These are phyloP conservation scores for Mamestra configurata DNA, from an alignment of 1,140 invertebrate genomes.

Conservation along the genomic window DNA sequence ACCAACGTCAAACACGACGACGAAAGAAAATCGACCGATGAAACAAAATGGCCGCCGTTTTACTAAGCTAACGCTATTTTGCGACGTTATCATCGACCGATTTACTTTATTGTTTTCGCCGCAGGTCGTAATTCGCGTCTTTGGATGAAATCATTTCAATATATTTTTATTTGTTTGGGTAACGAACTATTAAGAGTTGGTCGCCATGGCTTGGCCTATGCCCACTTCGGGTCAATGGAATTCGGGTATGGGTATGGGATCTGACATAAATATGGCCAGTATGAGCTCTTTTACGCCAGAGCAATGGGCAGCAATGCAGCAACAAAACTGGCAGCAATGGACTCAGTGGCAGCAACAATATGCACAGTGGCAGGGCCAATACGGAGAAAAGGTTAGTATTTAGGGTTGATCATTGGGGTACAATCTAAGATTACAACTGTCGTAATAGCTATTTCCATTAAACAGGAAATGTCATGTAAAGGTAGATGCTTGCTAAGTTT, in stretches of 20 bases:
- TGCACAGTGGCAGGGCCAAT: constrained; percentile 94
- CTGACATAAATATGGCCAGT: constrained; percentile 88
- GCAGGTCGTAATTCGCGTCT: background rate
- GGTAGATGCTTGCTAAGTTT: background rate
- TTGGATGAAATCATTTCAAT: constrained; percentile 17
- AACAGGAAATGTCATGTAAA: background rate
- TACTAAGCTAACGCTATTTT: background rate
- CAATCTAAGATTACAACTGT: background rate
- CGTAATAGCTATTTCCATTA: background rate
- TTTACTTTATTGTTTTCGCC: background rate
- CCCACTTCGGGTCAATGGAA: constrained; percentile 72
- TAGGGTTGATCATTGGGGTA: background rate
- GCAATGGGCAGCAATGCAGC: constrained; percentile 91
- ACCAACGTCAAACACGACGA: constrained; percentile 2
- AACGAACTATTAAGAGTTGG: constrained; percentile 33
- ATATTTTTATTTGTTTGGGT: background rate
- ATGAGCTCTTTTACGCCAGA: constrained; percentile 91
- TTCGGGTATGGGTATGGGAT: constrained; percentile 68
- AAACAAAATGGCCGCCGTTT: constrained; percentile 55
- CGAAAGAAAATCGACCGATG: background rate
- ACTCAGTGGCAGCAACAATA: constrained; percentile 95
- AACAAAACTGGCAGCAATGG: constrained; percentile 95
- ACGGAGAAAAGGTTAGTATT: constrained; percentile 91
- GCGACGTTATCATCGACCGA: background rate
- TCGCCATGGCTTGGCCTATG: constrained; percentile 80